A percentile compares a stretch with the other conserved stretches of the same genome.
Evolutionary conservation across 37 sponge, comb jelly and placozoan genomes (phyloP).

Genomic region (Theonella swinhoei): DNA sequence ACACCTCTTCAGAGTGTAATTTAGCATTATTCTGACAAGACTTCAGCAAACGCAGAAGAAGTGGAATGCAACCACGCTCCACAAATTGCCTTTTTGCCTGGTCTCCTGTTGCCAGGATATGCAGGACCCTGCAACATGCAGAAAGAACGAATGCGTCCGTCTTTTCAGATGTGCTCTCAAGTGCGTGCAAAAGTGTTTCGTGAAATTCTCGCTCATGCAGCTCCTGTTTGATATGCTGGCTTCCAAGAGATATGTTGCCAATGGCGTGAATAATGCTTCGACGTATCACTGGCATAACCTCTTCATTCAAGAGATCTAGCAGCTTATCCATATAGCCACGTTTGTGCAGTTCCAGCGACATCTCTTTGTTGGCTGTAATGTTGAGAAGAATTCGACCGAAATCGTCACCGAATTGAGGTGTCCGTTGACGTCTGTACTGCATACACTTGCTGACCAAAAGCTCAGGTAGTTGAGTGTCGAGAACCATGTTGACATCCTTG

Average conservation of each 20-base stretch:
- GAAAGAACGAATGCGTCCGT: slow-evolving; percentile 32
- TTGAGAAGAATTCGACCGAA: slow-evolving; percentile 65
- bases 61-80: slow-evolving; percentile 42
- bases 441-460: slow-evolving; percentile 15
- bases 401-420: slow-evolving; percentile 58
- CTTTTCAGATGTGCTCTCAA: slow-evolving; percentile 12
- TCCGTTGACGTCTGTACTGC: neutral
- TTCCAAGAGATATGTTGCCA: slow-evolving; percentile 77
- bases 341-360: slow-evolving; percentile 49
- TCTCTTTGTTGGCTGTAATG: slow-evolving; percentile 73
- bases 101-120: slow-evolving; percentile 79
- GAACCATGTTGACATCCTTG: slow-evolving; percentile 31
- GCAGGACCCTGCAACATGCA: slow-evolving; percentile 80
- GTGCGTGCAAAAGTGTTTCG: slow-evolving; percentile 22
- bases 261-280: slow-evolving; percentile 63
- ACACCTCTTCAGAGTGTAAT: slow-evolving; percentile 21
- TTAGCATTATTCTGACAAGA: slow-evolving; percentile 7
- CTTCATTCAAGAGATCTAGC: slow-evolving; percentile 7
- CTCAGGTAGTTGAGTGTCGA: slow-evolving; percentile 14
- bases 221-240: slow-evolving; percentile 64
- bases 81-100: slow-evolving; percentile 65
- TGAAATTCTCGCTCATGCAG: slow-evolving; percentile 41
- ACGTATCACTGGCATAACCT: slow-evolving; percentile 12
- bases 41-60: slow-evolving; percentile 43
- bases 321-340: slow-evolving; percentile 49